A percentile compares a stretch with the other conserved stretches of the same genome.
These are phyloP conservation scores for Monodelphis domestica DNA, from an alignment of 2,797 vertebrate species.

Conservation along the genomic window DNA sequence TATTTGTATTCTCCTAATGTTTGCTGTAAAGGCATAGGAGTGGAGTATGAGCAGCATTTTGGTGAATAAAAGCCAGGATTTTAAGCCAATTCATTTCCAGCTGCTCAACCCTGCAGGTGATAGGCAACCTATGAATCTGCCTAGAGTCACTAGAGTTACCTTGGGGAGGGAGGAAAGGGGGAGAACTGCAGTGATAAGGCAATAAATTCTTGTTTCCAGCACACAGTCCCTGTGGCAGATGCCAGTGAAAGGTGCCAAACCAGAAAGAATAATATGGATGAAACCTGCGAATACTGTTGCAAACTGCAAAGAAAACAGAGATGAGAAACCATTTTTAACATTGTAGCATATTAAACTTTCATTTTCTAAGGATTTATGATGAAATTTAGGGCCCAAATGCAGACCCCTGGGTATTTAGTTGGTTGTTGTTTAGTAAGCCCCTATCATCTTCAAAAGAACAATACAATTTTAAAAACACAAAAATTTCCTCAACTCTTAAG, in stretches of 20 bases:
- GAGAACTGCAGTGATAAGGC: not conserved
- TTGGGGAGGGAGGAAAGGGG: not conserved
- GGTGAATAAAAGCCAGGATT: slow-evolving; percentile 29
- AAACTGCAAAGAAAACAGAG: not conserved
- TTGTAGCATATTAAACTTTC: not conserved
- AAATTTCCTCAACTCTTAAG: not conserved
- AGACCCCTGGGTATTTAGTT: not conserved
- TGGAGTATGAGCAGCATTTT: slow-evolving; percentile 30
- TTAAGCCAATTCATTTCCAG: slow-evolving; percentile 33
- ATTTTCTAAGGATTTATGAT: not conserved
- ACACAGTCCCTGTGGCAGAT: not conserved
- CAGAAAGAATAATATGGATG: slow-evolving; percentile 8
- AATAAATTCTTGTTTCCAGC: not conserved
- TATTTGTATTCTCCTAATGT: slow-evolving; percentile 46
- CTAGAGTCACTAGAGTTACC: not conserved
- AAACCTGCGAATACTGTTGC: not conserved
- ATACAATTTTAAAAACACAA: not conserved
- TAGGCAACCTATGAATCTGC: not conserved
- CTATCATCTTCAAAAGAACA: not conserved
- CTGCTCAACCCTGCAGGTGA: not conserved
- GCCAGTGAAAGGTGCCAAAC: slow-evolving; percentile 23
- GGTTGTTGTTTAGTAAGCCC: not conserved
- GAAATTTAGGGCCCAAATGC: not conserved
- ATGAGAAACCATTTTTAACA: not conserved
- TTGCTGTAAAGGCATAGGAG: slow-evolving; percentile 34